Percentiles rank a stretch among this genome's conserved stretches.
These are phyloP conservation scores for Pterostichus niger DNA, from an alignment of 2,888 invertebrate genomes.

Conservation along the genomic window DNA sequence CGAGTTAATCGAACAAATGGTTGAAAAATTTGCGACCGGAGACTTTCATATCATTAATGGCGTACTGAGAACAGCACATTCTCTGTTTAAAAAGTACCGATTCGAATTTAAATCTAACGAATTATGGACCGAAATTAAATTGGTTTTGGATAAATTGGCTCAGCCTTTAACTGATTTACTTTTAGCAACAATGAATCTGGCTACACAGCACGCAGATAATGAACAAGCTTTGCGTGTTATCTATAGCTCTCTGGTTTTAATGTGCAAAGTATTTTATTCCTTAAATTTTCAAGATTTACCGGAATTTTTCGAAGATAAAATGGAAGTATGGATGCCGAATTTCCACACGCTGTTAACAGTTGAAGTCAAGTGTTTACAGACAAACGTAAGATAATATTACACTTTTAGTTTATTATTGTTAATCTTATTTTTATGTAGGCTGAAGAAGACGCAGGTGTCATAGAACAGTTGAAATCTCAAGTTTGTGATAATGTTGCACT, in stretches of 20 bases:
- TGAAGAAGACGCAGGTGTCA: constrained; percentile 91
- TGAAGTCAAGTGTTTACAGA: constrained; percentile 88
- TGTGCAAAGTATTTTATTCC: constrained; percentile 97
- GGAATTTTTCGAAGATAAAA: constrained; percentile 99
- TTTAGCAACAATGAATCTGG: constrained; percentile 91
- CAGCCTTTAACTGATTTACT: constrained; percentile 95
- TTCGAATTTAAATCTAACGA: constrained; percentile 97
- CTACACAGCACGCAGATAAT: constrained; percentile 88
- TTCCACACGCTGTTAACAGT: constrained; percentile 89
- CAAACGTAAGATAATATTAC: constrained; percentile 77
- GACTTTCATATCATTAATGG: constrained; percentile 98
- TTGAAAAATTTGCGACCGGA: constrained; percentile 92
- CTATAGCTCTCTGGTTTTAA: constrained; percentile 92
- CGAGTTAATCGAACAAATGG: constrained; percentile 94
- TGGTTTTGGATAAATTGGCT: constrained; percentile 96
- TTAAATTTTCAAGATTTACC: constrained; percentile 98
- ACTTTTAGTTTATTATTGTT: constrained; percentile 59
- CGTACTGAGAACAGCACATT: constrained; percentile 96
- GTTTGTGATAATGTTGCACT: constrained; percentile 97
- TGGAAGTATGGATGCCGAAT: constrained; percentile 96
- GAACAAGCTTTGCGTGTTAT: constrained; percentile 90
- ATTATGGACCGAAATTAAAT: constrained; percentile 98
- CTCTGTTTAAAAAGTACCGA: constrained; percentile 96
- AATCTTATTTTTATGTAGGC: constrained; percentile 78
- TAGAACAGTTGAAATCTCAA: constrained; percentile 96